Evolutionary conservation across 2,797 vertebrate species (phyloP), one percentile per base, ranked within the genome.

Genomic region (Allobates femoralis): DNA sequence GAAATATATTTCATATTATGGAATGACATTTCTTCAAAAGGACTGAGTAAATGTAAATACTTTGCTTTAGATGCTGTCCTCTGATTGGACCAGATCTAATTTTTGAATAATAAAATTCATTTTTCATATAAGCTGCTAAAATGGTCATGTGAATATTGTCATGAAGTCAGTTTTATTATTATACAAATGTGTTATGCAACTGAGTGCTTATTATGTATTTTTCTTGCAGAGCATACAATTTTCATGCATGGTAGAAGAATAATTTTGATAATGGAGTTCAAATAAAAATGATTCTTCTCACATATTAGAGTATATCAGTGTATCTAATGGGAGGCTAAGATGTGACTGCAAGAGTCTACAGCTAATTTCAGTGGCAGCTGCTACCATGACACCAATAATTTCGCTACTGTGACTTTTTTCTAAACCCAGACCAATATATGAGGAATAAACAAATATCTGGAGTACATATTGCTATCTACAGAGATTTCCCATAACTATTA

Each of bases 371-470:
- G 19, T 11, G 21, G 67, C 34, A 71, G 34, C 34, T 71, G 67
- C 67, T 71, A 69, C 66, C 66, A 41, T 71, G 67, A 71, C 67
- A 71, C 67, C 34, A 71, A 41, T 10, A 71, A 71, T 71, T 71
- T 71, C 21, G 41, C 21, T 8, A 41, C 23, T 37, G 21, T 71
- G 67, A 71, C 3, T 41, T 71, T 41, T 66, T 32, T 41, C 34
- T 71, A 41, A 41, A 37, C 32, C 67, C 41, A 19, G 34, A 3
- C 34, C 34, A 71, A 41, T 71, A 41, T 71, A 14, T 41, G 21
- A 41, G 34, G 34, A 23, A 41, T 41, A 41, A 41, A 41, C 30
- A 34, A 37, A 19, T 23, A 41, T 71, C 2, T 37, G 34, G 41
- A 71, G 30, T 15, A 32, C 28, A 64, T 14, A 16, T 64, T 28